phyloP scores from a whole-genome alignment of 64 coral and sea anemone genomes.

The Astreopora myriophthalma region DNA sequence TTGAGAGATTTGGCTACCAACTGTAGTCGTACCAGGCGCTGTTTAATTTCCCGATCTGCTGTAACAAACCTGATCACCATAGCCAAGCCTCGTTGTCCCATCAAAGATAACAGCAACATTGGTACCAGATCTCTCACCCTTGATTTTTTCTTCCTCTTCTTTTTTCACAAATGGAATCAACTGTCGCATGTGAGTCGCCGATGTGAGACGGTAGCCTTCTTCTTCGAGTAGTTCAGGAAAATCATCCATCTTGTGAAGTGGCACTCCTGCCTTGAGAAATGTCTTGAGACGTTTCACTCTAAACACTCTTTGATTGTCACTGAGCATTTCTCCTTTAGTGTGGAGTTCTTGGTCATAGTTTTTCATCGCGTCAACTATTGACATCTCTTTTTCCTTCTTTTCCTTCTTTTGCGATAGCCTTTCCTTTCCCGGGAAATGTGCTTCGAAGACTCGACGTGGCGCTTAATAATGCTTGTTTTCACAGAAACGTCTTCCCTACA shows the following conservation, averaged over 20 bases:
- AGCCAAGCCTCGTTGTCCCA: constrained; percentile 51
- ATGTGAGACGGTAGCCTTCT: constrained; percentile 45
- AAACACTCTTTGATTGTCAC: constrained; percentile 48
- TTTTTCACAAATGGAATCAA: constrained; percentile 56
- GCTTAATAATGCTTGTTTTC: background rate
- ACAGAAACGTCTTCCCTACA: constrained; percentile 25
- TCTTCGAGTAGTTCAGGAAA: constrained; percentile 55
- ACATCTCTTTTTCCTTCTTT: background rate
- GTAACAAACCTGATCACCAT: constrained; percentile 64
- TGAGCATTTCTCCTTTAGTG: background rate
- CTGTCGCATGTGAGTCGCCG: constrained; percentile 52
- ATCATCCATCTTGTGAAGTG: constrained; percentile 34
- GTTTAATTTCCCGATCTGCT: constrained; percentile 66
- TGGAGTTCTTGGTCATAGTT: background rate
- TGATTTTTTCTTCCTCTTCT: constrained; percentile 54
- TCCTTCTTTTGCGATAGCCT: background rate
- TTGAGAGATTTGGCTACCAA: background rate
- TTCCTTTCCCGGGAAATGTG: background rate
- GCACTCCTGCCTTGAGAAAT: constrained; percentile 53
- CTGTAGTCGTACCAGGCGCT: constrained; percentile 47
- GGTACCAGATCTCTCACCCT: constrained; percentile 23
- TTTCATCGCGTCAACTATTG: background rate
- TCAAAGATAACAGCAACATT: constrained; percentile 76
- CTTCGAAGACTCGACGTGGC: background rate
- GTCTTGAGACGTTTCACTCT: constrained; percentile 30